These are phyloP conservation scores for Betta splendens DNA, from an alignment of 2,797 vertebrate genomes.

Conservation along the genomic window DNA sequence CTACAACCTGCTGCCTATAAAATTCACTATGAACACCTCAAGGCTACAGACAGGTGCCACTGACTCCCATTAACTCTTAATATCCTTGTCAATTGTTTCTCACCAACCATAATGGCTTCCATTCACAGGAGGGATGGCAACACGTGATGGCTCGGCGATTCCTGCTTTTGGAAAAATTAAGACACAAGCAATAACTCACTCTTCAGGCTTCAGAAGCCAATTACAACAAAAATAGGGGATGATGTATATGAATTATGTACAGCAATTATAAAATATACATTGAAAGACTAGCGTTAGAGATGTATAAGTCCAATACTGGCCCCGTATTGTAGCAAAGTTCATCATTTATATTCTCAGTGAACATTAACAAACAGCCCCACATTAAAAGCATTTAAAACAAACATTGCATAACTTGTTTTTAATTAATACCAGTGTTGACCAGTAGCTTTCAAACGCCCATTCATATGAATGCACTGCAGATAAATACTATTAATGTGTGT, in stretches of 20 bases:
- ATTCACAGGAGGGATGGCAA: background rate
- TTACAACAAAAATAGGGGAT: background rate
- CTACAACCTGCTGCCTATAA: constrained; percentile 6
- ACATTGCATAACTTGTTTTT: constrained; percentile 2
- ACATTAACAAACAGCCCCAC: constrained; percentile 18
- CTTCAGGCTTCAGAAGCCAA: background rate
- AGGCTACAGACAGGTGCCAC: constrained; percentile 5
- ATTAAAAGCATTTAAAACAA: constrained; percentile 17
- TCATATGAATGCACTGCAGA: constrained; percentile 16
- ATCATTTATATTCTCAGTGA: constrained; percentile 9
- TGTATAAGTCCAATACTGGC: background rate
- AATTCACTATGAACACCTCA: constrained; percentile 11
- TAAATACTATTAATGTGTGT: constrained; percentile 24
- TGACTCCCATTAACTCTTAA: constrained; percentile 28
- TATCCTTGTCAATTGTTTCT: constrained; percentile 31
- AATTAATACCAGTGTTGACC: constrained; percentile 15
- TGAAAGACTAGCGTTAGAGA: no score
- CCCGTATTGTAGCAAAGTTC: constrained; percentile 18
- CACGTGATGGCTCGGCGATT: background rate
- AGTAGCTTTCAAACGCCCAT: constrained; percentile 12
- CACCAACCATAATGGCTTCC: constrained; percentile 17
- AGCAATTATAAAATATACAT: no score
- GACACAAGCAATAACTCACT: background rate
- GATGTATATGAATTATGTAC: no score
- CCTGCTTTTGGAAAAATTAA: constrained; percentile 7